Percentiles rank a stretch among this genome's conserved stretches.
Conservation (phyloP, 2,888 invertebrate species). For the Apamea anceps region DNA sequence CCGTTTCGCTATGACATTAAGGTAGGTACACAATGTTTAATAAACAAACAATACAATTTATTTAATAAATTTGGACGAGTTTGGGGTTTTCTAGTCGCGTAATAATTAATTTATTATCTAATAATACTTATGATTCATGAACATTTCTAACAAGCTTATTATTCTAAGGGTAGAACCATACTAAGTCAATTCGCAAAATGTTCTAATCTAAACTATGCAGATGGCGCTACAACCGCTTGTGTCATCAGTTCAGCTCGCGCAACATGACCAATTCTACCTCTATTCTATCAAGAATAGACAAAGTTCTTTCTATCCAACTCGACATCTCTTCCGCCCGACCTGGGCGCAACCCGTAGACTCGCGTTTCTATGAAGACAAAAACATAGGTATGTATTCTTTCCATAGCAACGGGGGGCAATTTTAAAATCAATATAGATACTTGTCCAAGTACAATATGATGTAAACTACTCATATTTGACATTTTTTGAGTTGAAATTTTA, state of each 20-base stretch:
- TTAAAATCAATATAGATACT: background rate
- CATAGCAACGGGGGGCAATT: background rate
- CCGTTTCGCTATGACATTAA: conserved; percentile 57
- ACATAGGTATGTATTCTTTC: background rate
- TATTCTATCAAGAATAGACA: background rate
- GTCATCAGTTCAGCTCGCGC: conserved; percentile 2
- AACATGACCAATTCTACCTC: background rate
- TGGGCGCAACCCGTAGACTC: background rate
- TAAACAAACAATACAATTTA: conserved; percentile 39
- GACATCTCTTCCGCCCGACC: background rate
- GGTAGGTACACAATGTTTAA: conserved; percentile 29
- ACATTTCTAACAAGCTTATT: conserved; percentile 30
- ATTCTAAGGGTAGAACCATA: conserved; percentile 28
- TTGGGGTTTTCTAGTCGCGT: conserved; percentile 53
- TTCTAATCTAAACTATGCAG: conserved; percentile 18
- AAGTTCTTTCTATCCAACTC: background rate
- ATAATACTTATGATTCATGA: conserved; percentile 50
- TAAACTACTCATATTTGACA: no score
- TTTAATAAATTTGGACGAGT: conserved; percentile 60
- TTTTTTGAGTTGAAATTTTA: background rate
- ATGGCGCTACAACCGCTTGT: conserved; percentile 37
- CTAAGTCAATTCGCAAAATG: conserved; percentile 13
- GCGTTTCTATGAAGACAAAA: background rate
- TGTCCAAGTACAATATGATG: background rate
- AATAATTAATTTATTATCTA: conserved; percentile 32